A percentile compares a stretch with the other conserved stretches of the same genome.
phyloP scores from a whole-genome alignment of 2,113 vertebrate genomes.

The Ciconia stormi region DNA sequence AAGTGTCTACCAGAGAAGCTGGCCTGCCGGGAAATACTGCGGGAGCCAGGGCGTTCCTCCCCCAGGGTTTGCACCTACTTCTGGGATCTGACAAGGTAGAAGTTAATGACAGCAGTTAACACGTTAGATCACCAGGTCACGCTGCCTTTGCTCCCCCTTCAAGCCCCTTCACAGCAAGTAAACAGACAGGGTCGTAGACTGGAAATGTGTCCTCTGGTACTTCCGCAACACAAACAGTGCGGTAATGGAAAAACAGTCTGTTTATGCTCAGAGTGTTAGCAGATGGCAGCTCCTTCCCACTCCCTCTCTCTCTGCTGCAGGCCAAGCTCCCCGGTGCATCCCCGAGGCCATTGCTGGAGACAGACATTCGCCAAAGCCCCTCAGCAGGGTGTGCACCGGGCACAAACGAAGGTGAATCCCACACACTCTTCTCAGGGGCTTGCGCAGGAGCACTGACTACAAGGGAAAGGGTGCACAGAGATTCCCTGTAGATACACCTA shows the following conservation, averaged over 20 bases:
- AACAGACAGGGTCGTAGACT: constrained; percentile 4
- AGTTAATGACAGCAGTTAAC: constrained; percentile 27
- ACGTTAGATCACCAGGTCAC: not conserved
- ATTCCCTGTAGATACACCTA: not conserved
- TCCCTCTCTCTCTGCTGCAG: not conserved
- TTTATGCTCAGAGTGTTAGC: constrained; percentile 37
- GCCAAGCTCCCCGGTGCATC: not conserved
- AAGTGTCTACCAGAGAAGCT: not conserved
- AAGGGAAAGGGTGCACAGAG: not conserved
- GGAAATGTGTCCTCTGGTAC: constrained; percentile 37
- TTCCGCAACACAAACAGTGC: constrained; percentile 44
- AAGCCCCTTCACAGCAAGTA: constrained; percentile 12
- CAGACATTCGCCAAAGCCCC: not conserved
- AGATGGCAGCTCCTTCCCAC: constrained; percentile 4
- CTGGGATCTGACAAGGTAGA: not conserved
- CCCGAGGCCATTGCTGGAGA: not conserved
- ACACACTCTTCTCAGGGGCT: not conserved
- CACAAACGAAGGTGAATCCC: not conserved
- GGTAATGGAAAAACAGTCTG: constrained; percentile 61
- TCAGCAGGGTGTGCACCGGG: accelerated
- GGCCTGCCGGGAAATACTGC: not conserved
- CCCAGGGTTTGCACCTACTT: not conserved
- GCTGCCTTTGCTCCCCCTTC: constrained; percentile 3
- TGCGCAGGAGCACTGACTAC: not conserved
- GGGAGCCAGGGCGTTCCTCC: not conserved